These are phyloP conservation scores for Ranitomeya imitator DNA, from an alignment of 2,113 vertebrate genomes.

Conservation along the genomic window DNA sequence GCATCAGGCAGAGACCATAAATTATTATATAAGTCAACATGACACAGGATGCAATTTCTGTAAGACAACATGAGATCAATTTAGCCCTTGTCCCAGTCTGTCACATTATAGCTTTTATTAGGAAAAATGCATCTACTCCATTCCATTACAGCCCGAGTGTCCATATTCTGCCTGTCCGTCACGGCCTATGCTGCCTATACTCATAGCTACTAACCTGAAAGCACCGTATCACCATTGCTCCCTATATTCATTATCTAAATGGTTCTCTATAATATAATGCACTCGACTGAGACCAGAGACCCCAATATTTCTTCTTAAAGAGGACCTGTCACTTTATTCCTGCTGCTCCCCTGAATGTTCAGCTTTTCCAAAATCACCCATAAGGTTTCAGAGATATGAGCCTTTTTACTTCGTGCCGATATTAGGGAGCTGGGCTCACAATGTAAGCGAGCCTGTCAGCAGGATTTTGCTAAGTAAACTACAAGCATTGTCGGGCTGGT, in stretches of 20 bases:
- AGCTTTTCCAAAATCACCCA: too few species aligned
- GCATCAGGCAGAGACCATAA: constrained; percentile 23
- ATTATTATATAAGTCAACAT: constrained; percentile 41
- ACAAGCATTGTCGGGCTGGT: too few species aligned
- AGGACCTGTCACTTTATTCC: too few species aligned
- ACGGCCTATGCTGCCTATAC: neutral
- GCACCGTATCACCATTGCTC: neutral
- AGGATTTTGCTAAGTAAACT: too few species aligned
- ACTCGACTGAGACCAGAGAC: neutral
- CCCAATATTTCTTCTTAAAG: too few species aligned
- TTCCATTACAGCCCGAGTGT: constrained; percentile 9
- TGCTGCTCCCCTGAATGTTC: too few species aligned
- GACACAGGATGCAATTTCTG: constrained; percentile 32
- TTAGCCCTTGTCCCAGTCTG: neutral
- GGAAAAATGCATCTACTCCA: constrained; percentile 10
- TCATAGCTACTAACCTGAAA: neutral
- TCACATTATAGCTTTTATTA: constrained; percentile 34
- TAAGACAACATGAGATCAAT: constrained; percentile 5
- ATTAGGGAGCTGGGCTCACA: too few species aligned
- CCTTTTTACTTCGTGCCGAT: too few species aligned
- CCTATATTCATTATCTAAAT: neutral
- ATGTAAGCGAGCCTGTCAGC: too few species aligned
- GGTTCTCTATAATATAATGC: neutral
- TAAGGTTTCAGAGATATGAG: too few species aligned
- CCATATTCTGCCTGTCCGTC: constrained; percentile 3